Conservation (phyloP, 2,797 vertebrate genomes). For the Gastrophryne carolinensis region DNA sequence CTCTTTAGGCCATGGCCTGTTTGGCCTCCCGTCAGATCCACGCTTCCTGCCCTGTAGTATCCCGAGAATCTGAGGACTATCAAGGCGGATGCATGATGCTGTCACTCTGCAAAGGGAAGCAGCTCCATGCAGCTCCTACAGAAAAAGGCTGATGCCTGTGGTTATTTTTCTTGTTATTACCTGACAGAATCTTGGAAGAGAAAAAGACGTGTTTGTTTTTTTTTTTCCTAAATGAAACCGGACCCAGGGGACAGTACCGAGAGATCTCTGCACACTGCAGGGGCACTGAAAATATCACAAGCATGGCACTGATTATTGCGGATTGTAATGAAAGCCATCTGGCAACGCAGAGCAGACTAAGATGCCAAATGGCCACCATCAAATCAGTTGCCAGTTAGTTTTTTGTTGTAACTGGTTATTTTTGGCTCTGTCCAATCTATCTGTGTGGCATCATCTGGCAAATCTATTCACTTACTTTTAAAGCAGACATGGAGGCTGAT, state of each 20-base stretch:
- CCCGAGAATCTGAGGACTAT: not conserved
- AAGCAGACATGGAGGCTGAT: too few species aligned
- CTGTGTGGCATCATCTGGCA: not conserved
- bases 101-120: not conserved
- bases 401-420: not conserved
- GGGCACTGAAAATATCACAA: not conserved
- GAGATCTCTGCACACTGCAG: conserved; percentile 6
- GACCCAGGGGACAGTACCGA: not conserved
- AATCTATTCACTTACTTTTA: not conserved
- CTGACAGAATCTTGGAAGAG: not conserved
- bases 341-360: not conserved
- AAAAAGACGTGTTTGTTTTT: not conserved
- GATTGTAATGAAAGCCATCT: not conserved
- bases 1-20: not conserved
- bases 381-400: not conserved
- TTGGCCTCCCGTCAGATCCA: not conserved
- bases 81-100: not conserved
- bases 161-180: conserved; percentile 5
- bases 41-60: too few species aligned
- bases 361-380: not conserved
- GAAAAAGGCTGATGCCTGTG: not conserved
- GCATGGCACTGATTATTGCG: conserved; percentile 1
- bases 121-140: not conserved
- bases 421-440: not conserved
- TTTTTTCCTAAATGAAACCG: not conserved